These are phyloP conservation scores for Habroteleia sp. DNA, from an alignment of 2,888 invertebrate species.

Conservation along the genomic window DNA sequence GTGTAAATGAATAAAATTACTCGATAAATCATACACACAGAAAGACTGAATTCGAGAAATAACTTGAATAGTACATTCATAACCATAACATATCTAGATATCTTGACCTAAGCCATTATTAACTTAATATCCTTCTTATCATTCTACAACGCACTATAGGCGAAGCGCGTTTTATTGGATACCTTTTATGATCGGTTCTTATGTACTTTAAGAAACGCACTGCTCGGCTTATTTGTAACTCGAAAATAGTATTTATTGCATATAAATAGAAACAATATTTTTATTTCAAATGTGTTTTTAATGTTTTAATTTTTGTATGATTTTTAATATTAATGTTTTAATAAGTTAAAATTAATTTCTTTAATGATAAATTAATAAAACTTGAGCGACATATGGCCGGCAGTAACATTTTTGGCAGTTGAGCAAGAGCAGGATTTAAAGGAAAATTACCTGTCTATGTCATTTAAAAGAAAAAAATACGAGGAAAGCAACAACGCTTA, in stretches of 20 bases:
- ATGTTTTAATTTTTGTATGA: too few relatives aligned
- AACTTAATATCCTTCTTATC: constrained; percentile 54
- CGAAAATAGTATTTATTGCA: background rate
- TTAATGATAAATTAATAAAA: constrained; percentile 8
- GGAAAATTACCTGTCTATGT: constrained; percentile 43
- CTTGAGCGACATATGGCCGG: constrained; percentile 59
- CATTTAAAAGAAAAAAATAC: constrained; percentile 5
- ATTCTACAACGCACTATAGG: constrained; percentile 67
- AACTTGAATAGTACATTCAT: constrained; percentile 53
- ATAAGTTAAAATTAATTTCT: constrained; percentile 1
- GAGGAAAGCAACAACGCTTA: constrained; percentile 33
- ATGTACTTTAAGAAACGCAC: constrained; percentile 50
- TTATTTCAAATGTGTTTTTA: too few relatives aligned
- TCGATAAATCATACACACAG: constrained; percentile 54
- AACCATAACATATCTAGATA: constrained; percentile 49
- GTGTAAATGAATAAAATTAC: constrained; percentile 70
- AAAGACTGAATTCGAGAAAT: constrained; percentile 56
- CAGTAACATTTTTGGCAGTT: constrained; percentile 67
- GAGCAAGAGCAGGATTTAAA: constrained; percentile 67
- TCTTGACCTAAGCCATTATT: constrained; percentile 52
- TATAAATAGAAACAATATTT: background rate
- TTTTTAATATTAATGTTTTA: background rate
- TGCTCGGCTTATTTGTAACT: constrained; percentile 37
- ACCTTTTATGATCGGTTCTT: constrained; percentile 51
- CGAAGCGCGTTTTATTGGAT: constrained; percentile 67